Conservation (phyloP, 1,140 invertebrate species). For the Aphaenogaster ashmeadi region DNA sequence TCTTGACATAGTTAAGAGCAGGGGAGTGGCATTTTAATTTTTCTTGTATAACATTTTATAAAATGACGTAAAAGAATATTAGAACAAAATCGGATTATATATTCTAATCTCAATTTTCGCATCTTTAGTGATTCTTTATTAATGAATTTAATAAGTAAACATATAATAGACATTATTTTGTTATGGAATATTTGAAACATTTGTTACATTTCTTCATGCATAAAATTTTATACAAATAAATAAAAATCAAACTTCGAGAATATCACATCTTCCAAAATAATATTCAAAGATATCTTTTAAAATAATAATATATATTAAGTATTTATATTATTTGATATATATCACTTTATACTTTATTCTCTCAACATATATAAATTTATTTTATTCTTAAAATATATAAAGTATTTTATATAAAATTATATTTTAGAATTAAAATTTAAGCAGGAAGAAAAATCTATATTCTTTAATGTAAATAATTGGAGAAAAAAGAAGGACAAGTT, state of each 20-base stretch:
- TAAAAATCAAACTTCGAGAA: neutral
- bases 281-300: neutral
- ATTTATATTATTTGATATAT: no score
- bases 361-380: neutral
- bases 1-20: constrained; percentile 5
- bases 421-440: neutral
- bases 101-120: neutral
- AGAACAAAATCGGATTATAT: neutral
- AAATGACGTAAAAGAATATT: neutral
- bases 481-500: neutral
- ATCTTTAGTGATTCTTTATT: neutral
- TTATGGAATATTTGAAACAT: neutral
- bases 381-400: neutral
- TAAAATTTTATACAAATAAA: constrained; percentile 6
- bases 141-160: neutral
- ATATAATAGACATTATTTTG: neutral
- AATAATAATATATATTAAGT: neutral
- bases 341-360: neutral
- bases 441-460: neutral
- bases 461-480: neutral
- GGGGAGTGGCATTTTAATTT: neutral
- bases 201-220: neutral
- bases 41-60: neutral
- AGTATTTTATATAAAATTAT: neutral
- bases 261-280: neutral